phyloP scores from a whole-genome alignment of 2,888 invertebrate species.

The Aleiodes testaceus region DNA sequence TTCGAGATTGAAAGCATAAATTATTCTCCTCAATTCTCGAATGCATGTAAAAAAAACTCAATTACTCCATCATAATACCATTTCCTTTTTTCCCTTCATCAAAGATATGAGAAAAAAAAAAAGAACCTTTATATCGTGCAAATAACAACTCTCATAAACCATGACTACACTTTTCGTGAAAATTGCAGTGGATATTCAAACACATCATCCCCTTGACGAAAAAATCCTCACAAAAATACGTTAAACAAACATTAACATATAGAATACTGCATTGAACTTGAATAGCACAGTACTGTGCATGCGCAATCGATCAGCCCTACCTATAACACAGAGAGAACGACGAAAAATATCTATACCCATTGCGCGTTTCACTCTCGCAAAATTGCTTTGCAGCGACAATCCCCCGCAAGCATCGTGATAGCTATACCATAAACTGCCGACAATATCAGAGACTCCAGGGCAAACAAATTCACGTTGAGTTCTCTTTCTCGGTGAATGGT shows the following conservation, averaged over 20 bases:
- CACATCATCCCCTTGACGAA: not conserved
- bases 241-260: constrained; percentile 29
- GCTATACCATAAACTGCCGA: constrained; percentile 16
- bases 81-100: too few species aligned
- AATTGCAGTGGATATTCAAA: not conserved
- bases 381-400: constrained; percentile 40
- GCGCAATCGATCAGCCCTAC: constrained; percentile 29
- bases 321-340: constrained; percentile 9
- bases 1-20: too few species aligned
- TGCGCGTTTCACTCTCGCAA: constrained; percentile 32
- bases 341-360: constrained; percentile 22
- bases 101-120: too few species aligned
- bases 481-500: constrained; percentile 19
- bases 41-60: too few species aligned
- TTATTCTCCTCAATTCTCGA: too few species aligned
- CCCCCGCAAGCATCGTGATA: constrained; percentile 35
- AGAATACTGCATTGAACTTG: not conserved
- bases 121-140: too few species aligned
- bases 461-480: constrained; percentile 38
- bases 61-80: too few species aligned
- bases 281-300: constrained; percentile 1
- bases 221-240: not conserved
- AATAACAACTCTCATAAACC: not conserved
- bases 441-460: constrained; percentile 36
- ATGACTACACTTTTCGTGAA: not conserved